Percentiles rank a stretch among this genome's conserved stretches.
These are phyloP conservation scores for Myoxocephalus aenaeus DNA, from an alignment of 2,797 vertebrate species.

Conservation along the genomic window DNA sequence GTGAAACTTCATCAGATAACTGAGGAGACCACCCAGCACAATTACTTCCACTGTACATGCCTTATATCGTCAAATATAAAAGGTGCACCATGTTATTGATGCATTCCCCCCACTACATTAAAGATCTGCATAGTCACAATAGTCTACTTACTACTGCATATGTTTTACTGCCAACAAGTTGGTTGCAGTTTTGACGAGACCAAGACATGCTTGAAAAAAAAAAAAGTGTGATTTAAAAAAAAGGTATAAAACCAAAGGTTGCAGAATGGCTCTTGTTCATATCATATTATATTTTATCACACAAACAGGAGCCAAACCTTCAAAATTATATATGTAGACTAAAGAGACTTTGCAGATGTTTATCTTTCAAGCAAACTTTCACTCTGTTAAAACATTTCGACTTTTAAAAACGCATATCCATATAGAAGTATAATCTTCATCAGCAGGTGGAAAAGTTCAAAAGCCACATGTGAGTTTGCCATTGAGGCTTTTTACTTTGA, in stretches of 20 bases:
- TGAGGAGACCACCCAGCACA: slow-evolving; percentile 23
- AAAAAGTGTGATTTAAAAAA: not conserved
- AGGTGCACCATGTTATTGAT: slow-evolving; percentile 37
- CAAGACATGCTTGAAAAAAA: slow-evolving; percentile 3
- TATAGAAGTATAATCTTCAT: slow-evolving; percentile 12
- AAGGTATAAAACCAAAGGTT: not conserved
- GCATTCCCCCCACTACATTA: slow-evolving; percentile 33
- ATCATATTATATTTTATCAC: not conserved
- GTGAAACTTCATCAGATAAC: slow-evolving; percentile 33
- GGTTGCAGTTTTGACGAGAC: slow-evolving; percentile 6
- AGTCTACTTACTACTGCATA: slow-evolving; percentile 33
- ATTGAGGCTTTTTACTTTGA: slow-evolving; percentile 13
- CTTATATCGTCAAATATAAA: slow-evolving; percentile 40
- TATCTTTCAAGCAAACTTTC: slow-evolving; percentile 36
- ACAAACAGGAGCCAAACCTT: slow-evolving; percentile 6
- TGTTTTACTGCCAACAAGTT: slow-evolving; percentile 28
- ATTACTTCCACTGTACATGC: slow-evolving; percentile 49
- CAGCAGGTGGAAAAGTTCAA: slow-evolving; percentile 24
- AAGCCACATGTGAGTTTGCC: not conserved
- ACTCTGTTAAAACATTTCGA: slow-evolving; percentile 43
- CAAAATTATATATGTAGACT: slow-evolving; percentile 35
- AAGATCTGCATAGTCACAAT: slow-evolving; percentile 60
- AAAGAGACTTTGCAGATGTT: slow-evolving; percentile 58
- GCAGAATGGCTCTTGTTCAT: slow-evolving; percentile 8
- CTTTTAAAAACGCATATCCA: slow-evolving; percentile 47